A percentile compares a stretch with the other conserved stretches of the same genome.
Conservation (phyloP, 1,140 invertebrate genomes). For the Rhynchophorus ferrugineus region DNA sequence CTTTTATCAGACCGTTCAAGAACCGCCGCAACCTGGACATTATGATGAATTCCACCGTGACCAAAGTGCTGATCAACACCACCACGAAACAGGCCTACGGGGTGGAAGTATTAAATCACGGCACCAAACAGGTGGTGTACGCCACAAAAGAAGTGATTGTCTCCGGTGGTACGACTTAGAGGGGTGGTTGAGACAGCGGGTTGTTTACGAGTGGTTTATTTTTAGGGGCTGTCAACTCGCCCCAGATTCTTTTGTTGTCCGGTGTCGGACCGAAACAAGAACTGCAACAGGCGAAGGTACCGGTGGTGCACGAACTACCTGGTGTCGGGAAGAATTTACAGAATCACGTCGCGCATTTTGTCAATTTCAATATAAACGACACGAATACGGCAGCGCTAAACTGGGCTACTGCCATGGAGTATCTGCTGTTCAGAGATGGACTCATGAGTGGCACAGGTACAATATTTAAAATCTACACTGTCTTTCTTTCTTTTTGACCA, state of each 20-base stretch:
- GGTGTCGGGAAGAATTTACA: conserved; percentile 83
- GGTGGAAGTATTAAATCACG: conserved; percentile 56
- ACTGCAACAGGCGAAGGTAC: conserved; percentile 54
- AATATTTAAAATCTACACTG: neutral
- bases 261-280: conserved; percentile 74
- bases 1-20: conserved; percentile 74
- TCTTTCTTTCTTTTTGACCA: neutral
- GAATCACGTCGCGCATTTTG: conserved; percentile 73
- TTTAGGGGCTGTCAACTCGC: conserved; percentile 68
- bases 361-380: conserved; percentile 74
- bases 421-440: conserved; percentile 73
- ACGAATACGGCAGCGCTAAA: conserved; percentile 73
- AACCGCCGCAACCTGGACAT: conserved; percentile 67
- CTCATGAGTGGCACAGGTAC: conserved; percentile 74
- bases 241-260: conserved; percentile 75
- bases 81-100: conserved; percentile 59
- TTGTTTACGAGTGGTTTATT: conserved; percentile 26
- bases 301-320: conserved; percentile 64
- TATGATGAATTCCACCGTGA: conserved; percentile 66
- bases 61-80: conserved; percentile 62
- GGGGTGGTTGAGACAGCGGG: no score
- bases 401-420: conserved; percentile 83
- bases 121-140: conserved; percentile 48
- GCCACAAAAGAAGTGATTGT: conserved; percentile 61
- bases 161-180: conserved; percentile 52